Base-by-base conservation (phyloP, 1,140 invertebrate genomes). In the Belonocnema kinseyi region DNA sequence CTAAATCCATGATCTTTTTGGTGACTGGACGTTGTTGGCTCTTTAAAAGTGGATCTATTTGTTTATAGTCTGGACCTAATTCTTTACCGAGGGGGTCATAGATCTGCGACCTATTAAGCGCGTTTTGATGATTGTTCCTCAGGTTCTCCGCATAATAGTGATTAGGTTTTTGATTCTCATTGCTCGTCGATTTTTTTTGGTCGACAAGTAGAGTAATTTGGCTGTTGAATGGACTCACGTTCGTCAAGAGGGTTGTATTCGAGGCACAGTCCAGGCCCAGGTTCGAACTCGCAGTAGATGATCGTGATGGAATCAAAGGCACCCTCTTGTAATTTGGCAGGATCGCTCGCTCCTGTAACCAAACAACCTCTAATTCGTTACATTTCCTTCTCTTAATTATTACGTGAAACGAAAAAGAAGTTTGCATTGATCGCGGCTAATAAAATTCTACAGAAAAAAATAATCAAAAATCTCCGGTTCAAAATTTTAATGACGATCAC, bases 181-280 rank as follows among this genome's bases (percentile, higher is more conserved):
- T 76, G 58, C 2, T 70, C 7, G 77, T 16, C 10, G 75, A 52
- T 13, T 73, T 51, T 46, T 79, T 83, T n/a, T 83, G 86, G 33
- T 90, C 85, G 12, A 79, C 73, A 52, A 89, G 80, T 1, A 91
- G 75, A 0, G 87, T 83, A 11, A 87, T 85, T 19, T 92, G 90
- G 73, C 91, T 92, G 85, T 90, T 91, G 88, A 91, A 92, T 7
- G 92, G 90, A 83, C 93, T 93, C 75, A 85, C 85, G 78, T 92
- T 93, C 6, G 93, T 93, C 51, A 90, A 88, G 70, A 93, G 89
- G 40, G 93, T 93, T 12, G 92, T 88, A 73, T 92, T 93, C 16
- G 93, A 93, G 21, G 93, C 92, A 77, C 92, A 94, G 50, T 93
- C 93, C 46, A 91, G 91, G 17, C 89, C 91, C 40, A 93, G 82